Evolutionary conservation across 2,797 vertebrate genomes (phyloP), one percentile per base, ranked within the genome.

Genomic region (Crenichthys baileyi): DNA sequence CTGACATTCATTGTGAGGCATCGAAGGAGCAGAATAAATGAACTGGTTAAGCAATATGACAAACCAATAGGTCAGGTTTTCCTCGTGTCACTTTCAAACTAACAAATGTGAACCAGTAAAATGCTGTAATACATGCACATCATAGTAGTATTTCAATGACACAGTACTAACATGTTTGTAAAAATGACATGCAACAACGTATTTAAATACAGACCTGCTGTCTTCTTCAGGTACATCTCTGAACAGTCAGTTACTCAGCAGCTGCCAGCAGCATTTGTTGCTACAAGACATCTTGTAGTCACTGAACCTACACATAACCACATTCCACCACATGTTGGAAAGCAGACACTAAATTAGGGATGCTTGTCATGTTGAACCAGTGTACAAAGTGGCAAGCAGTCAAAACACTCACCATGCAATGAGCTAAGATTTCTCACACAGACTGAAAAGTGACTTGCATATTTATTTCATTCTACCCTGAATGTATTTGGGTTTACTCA

Each of bases 341-440:
- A 68, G n/a, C 15, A 46, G 9, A 68, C 22, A 6, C 22, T 68
- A 7, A 68, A 68, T 44, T 8, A 68, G 65, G 13, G 22, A 44
- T 68, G 39, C 65, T n/a, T 68, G 39, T 68, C 65, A 46, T 68
- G 65, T 44, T 15, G 65, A 68, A 44, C 39, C 22, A 44, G 65
- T 24, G 41, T 15, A 44, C 36, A 24, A 0, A 5, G 36, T 67
- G 63, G 36, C 22, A 67, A 67, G 9, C 16, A 41, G 36, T 24
- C 63, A 67, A 39, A 67, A 11, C 61, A 11, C 1, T 9, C 18
- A 8, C 31, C 6, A 3, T 63, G 31, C 8, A 36, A 24, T 12
- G 5, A 65, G 31, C 1, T 11, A 65, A 65, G 61, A 39, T 39
- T 18, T 39, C 7, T 44, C 11, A 41, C 20, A 67, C 22, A n/a